These are phyloP conservation scores for Malaclemys terrapin DNA, from an alignment of 2,113 vertebrate genomes.

Conservation along the genomic window DNA sequence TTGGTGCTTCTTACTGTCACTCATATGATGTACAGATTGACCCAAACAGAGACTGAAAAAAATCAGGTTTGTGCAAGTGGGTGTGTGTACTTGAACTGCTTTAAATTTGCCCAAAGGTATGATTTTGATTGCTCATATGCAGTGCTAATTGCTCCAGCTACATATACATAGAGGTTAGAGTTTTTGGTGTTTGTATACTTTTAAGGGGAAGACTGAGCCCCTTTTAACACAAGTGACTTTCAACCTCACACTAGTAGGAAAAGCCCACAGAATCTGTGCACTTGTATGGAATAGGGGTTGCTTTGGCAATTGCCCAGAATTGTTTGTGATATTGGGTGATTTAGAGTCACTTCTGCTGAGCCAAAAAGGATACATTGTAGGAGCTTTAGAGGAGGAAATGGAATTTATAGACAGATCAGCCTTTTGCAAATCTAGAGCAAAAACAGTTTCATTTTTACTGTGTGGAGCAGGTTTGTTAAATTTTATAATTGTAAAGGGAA, in stretches of 20 bases:
- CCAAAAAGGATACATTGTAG: background rate
- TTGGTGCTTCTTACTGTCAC: accelerated
- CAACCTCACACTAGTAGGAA: background rate
- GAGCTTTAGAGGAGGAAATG: background rate
- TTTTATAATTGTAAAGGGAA: background rate
- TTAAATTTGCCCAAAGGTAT: background rate
- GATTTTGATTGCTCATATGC: background rate
- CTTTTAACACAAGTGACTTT: background rate
- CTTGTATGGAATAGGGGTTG: background rate
- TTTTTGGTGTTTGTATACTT: background rate
- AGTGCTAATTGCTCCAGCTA: background rate
- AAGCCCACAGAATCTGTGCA: background rate
- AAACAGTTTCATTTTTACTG: background rate
- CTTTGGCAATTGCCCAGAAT: background rate
- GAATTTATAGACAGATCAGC: background rate
- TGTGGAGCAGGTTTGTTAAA: background rate
- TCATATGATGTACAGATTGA: background rate
- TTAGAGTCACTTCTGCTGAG: background rate
- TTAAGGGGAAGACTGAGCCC: background rate
- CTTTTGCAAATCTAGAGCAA: background rate
- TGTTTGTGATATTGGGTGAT: background rate
- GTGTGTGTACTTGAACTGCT: accelerated
- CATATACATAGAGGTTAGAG: background rate
- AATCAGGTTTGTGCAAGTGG: background rate
- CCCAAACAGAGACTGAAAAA: background rate